Base-by-base conservation (phyloP, 2,797 vertebrate species). In the Zalophus californianus region DNA sequence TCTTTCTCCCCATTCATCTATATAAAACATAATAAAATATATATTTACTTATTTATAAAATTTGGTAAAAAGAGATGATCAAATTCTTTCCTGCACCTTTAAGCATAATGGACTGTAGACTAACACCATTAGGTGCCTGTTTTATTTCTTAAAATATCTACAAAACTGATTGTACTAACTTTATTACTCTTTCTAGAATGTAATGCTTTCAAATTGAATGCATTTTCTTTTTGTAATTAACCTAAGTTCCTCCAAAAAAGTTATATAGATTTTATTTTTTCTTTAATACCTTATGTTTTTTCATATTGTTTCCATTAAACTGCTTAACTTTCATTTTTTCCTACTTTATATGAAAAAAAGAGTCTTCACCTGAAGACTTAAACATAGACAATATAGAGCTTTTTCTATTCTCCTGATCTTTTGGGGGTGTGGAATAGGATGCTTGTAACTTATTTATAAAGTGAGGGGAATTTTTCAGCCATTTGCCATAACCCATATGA, bases 141-240 rank as follows among this genome's bases (percentile, higher is more conserved):
- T 97, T 95, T 86, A 82, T 79, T 91, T 77, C 56, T 86, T 79
- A 96, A 80, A 44, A 38, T 95, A 77, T 10, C 23, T 72, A 62
- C 7, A 77, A 4, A 94, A 73, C 32, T 25, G 7, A 56, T 94
- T 48, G 1, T 18, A 70, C 10, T 62, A 52, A 83, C 48, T 72
- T 88, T 85, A 32, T 88, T 86, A 64, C 9, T 83, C 15, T 97
- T 77, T 96, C 27, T 92, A 58, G 60, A 96, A 97, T n/a, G 3
- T 75, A 95, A 35, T 35, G 1, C 64, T 94, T 95, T 91, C 16
- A 64, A 85, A 94, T 86, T 11, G 21, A 84, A 54, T 75, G 27
- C 4, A 86, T 62, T 94, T 92, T 87, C 38, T 87, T 95, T 86
- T 62, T 66, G 41, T 58, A 78, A 38, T 86, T 92, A 96, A 62